phyloP scores from a whole-genome alignment of 2,113 vertebrate species.

The Nycticryphes semicollaris region DNA sequence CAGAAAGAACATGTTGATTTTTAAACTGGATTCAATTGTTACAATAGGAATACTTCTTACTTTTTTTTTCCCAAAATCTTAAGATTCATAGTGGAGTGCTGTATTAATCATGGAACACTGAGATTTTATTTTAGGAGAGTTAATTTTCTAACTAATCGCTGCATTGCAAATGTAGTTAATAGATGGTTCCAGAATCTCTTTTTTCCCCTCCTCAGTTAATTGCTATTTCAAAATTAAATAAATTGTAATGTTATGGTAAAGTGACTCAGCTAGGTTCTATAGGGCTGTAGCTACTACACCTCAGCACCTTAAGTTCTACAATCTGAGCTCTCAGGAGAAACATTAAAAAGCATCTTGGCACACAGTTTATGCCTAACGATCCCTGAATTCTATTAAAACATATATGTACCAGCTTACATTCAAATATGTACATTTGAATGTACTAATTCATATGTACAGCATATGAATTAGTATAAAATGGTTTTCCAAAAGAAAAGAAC shows the following conservation, averaged over 20 bases:
- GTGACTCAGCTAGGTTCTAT: not conserved
- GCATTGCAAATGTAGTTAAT: not conserved
- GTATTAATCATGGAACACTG: not conserved
- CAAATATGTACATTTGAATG: too few species aligned
- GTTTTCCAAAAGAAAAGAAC: not conserved
- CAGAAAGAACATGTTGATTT: not conserved
- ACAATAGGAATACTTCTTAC: not conserved
- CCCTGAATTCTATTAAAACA: not conserved
- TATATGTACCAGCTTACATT: too few species aligned
- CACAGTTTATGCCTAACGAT: not conserved
- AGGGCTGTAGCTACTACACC: not conserved
- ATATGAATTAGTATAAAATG: not conserved
- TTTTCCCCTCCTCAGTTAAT: not conserved
- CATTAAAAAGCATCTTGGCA: not conserved
- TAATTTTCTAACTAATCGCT: not conserved
- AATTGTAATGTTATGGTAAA: not conserved
- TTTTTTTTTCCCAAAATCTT: not conserved
- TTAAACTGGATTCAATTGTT: not conserved
- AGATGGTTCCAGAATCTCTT: not conserved
- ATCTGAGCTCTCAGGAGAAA: not conserved
- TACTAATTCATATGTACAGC: too few species aligned
- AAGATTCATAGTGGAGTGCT: not conserved
- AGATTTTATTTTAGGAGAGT: not conserved
- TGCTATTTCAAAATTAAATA: not conserved
- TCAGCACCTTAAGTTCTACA: not conserved